Conservation (phyloP, 2,888 invertebrate genomes). For the Cylindroiulus punctatus region DNA sequence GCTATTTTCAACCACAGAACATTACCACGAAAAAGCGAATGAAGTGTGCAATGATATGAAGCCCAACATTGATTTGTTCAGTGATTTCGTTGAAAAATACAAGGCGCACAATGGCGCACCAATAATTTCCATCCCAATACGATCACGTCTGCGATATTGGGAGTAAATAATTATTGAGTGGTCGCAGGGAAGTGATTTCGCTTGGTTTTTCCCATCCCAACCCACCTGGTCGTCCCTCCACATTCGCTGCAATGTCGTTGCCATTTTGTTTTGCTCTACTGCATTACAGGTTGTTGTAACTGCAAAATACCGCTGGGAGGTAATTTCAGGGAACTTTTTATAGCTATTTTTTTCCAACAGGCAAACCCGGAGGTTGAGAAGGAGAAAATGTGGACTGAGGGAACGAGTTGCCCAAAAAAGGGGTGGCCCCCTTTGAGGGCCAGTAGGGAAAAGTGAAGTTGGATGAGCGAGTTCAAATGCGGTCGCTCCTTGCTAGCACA, state of each 20-base stretch:
- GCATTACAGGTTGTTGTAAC: constrained; percentile 42
- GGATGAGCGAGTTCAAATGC: constrained; percentile 50
- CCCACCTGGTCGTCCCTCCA: background rate
- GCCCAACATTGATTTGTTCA: no score
- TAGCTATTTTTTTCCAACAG: background rate
- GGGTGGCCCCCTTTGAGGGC: background rate
- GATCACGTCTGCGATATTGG: background rate
- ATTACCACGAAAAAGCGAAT: no score
- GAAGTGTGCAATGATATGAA: no score
- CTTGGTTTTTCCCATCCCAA: background rate
- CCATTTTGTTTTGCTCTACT: constrained; percentile 42
- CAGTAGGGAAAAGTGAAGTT: constrained; percentile 5
- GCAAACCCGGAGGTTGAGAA: constrained; percentile 42
- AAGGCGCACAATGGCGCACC: no score
- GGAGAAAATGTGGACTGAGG: constrained; percentile 29
- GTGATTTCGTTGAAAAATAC: no score
- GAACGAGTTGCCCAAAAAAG: constrained; percentile 29
- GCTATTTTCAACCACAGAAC: no score
- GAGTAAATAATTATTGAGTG: background rate
- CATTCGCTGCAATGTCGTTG: constrained; percentile 16
- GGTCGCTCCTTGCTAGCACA: constrained; percentile 52
- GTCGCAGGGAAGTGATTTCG: background rate
- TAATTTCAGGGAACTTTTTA: constrained; percentile 13
- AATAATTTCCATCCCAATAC: background rate
- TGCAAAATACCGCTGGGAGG: constrained; percentile 38